Evolutionary conservation across 2,888 invertebrate genomes (phyloP).

Genomic region (Sialis lutaria): DNA sequence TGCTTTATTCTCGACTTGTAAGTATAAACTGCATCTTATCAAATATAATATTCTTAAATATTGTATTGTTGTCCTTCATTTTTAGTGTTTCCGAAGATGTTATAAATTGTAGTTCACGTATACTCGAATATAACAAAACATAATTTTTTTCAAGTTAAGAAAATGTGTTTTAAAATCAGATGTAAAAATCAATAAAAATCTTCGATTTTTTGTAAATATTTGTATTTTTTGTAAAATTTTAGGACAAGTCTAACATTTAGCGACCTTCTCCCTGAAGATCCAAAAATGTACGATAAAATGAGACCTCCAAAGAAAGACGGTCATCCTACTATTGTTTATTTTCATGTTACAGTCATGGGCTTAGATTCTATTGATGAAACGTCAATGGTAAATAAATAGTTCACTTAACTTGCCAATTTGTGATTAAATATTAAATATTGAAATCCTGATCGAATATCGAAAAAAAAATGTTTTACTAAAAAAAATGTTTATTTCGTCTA

Average conservation of each 20-base stretch:
- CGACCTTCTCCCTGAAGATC: conserved; percentile 74
- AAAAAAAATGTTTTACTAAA: no score
- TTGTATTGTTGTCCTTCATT: no score
- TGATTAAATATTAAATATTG: not conserved
- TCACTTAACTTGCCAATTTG: not conserved
- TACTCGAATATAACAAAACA: no score
- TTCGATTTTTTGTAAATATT: not conserved
- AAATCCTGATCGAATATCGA: no score
- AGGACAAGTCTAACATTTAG: conserved; percentile 63
- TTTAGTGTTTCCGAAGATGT: no score
- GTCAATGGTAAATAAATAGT: conserved; percentile 56
- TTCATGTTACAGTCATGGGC: conserved; percentile 90
- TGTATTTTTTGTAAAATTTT: conserved; percentile 12
- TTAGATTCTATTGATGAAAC: conserved; percentile 90
- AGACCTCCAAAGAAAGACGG: conserved; percentile 80
- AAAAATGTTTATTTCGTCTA: not conserved
- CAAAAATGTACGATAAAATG: conserved; percentile 83
- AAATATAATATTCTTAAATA: no score
- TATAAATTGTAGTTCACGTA: no score
- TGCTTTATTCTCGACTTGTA: no score
- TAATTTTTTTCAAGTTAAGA: no score
- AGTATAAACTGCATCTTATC: no score
- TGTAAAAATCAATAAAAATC: no score
- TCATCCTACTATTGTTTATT: conserved; percentile 72
- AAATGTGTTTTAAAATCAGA: no score